Evolutionary conservation across 2,113 vertebrate genomes (phyloP), one percentile per base, ranked within the genome.

Genomic region (Corythaeola cristata): DNA sequence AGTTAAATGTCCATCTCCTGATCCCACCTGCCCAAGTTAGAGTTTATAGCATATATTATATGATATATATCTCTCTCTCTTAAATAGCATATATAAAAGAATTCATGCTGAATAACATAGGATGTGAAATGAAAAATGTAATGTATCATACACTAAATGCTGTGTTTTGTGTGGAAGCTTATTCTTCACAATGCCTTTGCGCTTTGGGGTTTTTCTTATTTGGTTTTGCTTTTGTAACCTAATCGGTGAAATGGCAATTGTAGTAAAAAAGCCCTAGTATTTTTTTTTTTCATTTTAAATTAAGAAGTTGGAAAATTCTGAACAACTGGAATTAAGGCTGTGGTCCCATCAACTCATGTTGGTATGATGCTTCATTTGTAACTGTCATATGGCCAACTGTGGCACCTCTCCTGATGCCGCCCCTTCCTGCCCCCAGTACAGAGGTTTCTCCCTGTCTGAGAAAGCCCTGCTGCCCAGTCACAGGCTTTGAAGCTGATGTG

Each of bases 381-480:
- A 50, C 35, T 88, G 62, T 90, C 39, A 28, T 35, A 5, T 39
- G 86, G 80, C 86, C 73, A 84, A 2, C 35, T 84, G 72, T 81
- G 90, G 30, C 85, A 85, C 41, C 76, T 90, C 45, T 94, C 68
- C 84, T 79, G 5, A 62, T 39, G 86, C 77, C 86, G 63, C 32
- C 76, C 58, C 80, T 95, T 93, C 91, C 73, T 85, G 39, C 74
- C 72, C 49, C 37, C 69, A 58, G 49, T 93, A 10, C 76, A 82
- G 91, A 95, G 75, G 81, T 90, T 95, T 94, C 72, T 91, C 88
- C 74, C 91, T 88, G 64, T 81, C 84, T 89, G 89, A 88, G 92
- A 89, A 73, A 78, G 56, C 58, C 0, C 0, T 1, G 10, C 88
- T 69, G 73, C 79, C 93, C 74, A 90, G 89, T 59, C 30, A 52